Evolutionary conservation across 2,113 vertebrate species (phyloP), one percentile per base, ranked within the genome.

Genomic region (Cyphomyrus discorhynchus): DNA sequence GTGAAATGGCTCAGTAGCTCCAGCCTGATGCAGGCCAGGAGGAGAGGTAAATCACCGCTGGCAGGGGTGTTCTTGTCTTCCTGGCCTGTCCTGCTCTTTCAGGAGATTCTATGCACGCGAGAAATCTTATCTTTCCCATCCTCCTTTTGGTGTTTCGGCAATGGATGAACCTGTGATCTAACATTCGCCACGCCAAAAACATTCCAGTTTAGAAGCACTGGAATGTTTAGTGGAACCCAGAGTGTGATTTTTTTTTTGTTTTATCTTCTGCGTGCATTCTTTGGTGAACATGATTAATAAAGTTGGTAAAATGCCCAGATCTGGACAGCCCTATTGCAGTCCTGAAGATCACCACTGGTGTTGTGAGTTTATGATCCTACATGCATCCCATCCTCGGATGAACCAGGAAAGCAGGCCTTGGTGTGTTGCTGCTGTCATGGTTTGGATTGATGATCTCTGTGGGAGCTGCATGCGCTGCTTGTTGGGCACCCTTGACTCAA

Each of bases 1-100:
- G 94, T 92, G 93, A 96, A 93, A 87, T 95, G 96, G 95, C 93
- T 95, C 93, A 96, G 96, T 95, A 96, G 96, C 90, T 94, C 95
- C 93, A 95, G 92, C 93, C 94, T 97, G 91, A 92, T 96, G 92
- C 95, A 96, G 94, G 94, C 93, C 92, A 96, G 95, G 93, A 93
- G 92, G 93, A 95, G 94, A 96, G 95, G 95, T 96, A 96, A 90
- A 89, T 82, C 82, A 9, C 82, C 39, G 35, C 27, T 88, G 56
- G 1, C 27, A 21, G 39, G 31, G 86, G 21, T 66, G 21, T 46
- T 19, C 35, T 58, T 46, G 56, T 24, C 87, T 62, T 45, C 39
- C 53, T 88, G 49, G 53, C 52, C 87, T 80, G 74, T 80, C 35
- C 35, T 80, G 15, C 35, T 80, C 74, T 42, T 80, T 42, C 74